Evolutionary conservation across 2,888 invertebrate species (phyloP), one percentile per base, ranked within the genome.

Genomic region (Chrysolina haemoptera): DNA sequence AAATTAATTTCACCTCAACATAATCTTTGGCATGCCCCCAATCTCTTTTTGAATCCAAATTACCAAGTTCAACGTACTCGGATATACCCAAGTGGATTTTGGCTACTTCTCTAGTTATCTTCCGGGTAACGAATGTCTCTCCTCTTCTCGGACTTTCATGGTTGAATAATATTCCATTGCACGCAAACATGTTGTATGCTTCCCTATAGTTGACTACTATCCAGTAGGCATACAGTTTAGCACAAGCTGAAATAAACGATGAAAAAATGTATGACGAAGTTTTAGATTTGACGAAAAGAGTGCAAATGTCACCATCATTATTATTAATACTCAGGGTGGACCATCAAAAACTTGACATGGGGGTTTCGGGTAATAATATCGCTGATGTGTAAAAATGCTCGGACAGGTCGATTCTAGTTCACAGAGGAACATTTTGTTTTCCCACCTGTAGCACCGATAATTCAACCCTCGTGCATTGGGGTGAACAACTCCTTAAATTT

Each of bases 11-110:
- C 85, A 95, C 96, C 91, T 98, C 96, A 9, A 98, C 96, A 87
- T 98, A 98, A 89, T 98, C 98, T 88, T 93, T 95, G 0, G 97
- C 97, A 88, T 97, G 97, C 8, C 99, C 99, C 99, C 99, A 99
- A 88, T 99, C 99, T 83, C 99, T 91, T 86, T 95, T 94, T 16
- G 99, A 95, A 87, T 98, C 98, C 84, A 99, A 89, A 87, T 98
- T 98, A 18, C 99, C 99, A 73, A 99, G 90, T 86, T 98, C 97
- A 69, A 99, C 88, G 76, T 89, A 91, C 75, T 96, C 94, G 87
- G 97, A 92, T 75, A 96, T 92, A 0, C 97, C 97, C 10, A 98
- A 90, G 71, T 92, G 91, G 82, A 99, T 99, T 90, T 99, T 99
- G 10, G 99, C 98, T 22, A 99, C 98, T 1, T 96, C 97, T 50